Conservation (phyloP, 2,888 invertebrate species). For the Autographa pulchrina region DNA sequence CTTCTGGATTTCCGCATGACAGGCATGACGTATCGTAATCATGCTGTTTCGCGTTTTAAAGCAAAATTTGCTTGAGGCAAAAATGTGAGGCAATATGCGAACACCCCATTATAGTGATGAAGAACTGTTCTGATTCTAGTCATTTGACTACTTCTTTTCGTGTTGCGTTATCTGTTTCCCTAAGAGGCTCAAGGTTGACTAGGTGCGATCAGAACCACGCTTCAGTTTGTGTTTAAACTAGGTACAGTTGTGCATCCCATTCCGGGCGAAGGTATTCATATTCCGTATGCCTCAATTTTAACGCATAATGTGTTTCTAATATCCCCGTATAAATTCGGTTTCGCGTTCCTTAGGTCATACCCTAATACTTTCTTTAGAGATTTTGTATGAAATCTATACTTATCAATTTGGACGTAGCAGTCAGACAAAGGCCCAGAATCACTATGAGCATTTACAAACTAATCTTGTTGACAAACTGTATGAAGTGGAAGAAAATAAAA, state of each 20-base stretch:
- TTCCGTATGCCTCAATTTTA: not conserved
- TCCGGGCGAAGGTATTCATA: not conserved
- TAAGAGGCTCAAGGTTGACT: too few relatives aligned
- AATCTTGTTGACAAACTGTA: not conserved
- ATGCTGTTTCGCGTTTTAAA: too few relatives aligned
- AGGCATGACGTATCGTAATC: too few relatives aligned
- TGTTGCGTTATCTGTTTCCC: too few relatives aligned
- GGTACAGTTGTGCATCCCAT: not conserved
- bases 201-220: too few relatives aligned
- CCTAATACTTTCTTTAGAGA: not conserved
- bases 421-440: not conserved
- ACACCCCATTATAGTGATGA: too few relatives aligned
- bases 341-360: not conserved
- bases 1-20: too few relatives aligned
- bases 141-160: too few relatives aligned
- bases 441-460: constrained; percentile 1
- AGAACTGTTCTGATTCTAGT: too few relatives aligned
- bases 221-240: not conserved
- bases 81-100: too few relatives aligned
- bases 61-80: too few relatives aligned
- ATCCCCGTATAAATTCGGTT: not conserved
- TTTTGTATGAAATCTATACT: constrained; percentile 4
- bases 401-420: constrained; percentile 1
- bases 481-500: not conserved
- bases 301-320: not conserved